Evolutionary conservation across 2,888 invertebrate genomes (phyloP), one percentile per base, ranked within the genome.

Genomic region (Spicauda simplicius): DNA sequence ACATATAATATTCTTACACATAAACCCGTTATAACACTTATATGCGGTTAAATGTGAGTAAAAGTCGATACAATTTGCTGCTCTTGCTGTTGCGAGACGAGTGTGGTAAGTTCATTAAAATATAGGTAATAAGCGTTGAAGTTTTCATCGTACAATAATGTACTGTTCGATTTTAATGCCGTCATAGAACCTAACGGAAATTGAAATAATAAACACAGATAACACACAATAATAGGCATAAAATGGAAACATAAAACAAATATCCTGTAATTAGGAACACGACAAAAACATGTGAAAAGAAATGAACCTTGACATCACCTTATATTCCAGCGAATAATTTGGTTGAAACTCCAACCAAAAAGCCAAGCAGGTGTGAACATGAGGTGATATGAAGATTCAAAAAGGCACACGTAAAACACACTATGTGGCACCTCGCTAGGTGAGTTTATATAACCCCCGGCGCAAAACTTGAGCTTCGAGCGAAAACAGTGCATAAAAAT

Each of bases 301-400:
- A 16, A 12, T 73, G 74, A 77, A 76, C 82, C 80, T 80, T 81
- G 81, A 71, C 74, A 84, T 82, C 83, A 85, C 77, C 77, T 70
- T 37, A 62, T 14, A 54, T 18, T 66, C 55, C 12, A 60, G 60
- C 60, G 48, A 50, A 60, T 56, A 60, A 33, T 52, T n/a, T 25
- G 18, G 18, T 60, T 12, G 2, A 20, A 20, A 61, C 10, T 20
- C 14, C 56, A 12, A 50, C 20, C 33, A 33, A 19, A 14, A 63
- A 52, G 59, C 53, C 33, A 57, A 50, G 60, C 33, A 64, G 19
- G 25, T 53, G 59, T 57, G n/a, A 67, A 37, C n/a, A 60, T 57
- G 19, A 45, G 70, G 70, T 71, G 71, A 71, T 64, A 69, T 71
- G 55, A 71, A 71, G 62, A 70, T 64, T 58, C 69, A 64, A 20